Base-by-base conservation (phyloP, 35 echinoderm and acorn worm species). In the Acanthaster planci region DNA sequence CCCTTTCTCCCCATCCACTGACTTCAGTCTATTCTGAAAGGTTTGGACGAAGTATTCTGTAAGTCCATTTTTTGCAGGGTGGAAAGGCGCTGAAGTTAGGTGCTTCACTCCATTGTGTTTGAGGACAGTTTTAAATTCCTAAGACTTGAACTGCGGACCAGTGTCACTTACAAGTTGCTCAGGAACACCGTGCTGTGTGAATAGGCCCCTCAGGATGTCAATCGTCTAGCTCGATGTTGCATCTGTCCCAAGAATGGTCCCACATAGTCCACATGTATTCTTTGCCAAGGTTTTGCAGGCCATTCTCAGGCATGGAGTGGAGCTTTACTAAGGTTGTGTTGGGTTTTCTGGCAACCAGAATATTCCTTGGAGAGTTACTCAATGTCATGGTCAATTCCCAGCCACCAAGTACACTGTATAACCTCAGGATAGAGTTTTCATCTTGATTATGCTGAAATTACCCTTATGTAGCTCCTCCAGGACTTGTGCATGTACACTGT, bases 161-260 rank as follows among this genome's bases (percentile, higher is more conserved):
- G 88, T 93, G 55, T 93, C 86, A 9, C 84, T 87, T 36, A 93
- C 81, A 64, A 93, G 50, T 55, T 93, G 39, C 36, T 89, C 55
- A n/a, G n/a, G n/a, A n/a, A n/a, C n/a, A n/a, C n/a, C n/a, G n/a
- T n/a, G n/a, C n/a, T n/a, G 22, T 14, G 77, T 39, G 58, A 90
- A 89, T 29, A 88, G 19, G 1, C 37, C 34, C 32, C 79, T 39
- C 19, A 79, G 38, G 47, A 57, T 39, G 29, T 82, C 50, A 30
- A 92, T 51, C n/a, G 84, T 92, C 29, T 86, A 75, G 15, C 5
- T 67, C 37, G 36, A 75, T 8, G 40, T 80, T 27, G 78, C 29
- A 80, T 68, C 18, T 85, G 40, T n/a, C 82, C 82, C 8, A 40
- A 19, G 52, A 92, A 77, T 7, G 86, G 87, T 40, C 77, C 79